Base-by-base conservation (phyloP, 2,797 vertebrate species). In the Psittacula echo region DNA sequence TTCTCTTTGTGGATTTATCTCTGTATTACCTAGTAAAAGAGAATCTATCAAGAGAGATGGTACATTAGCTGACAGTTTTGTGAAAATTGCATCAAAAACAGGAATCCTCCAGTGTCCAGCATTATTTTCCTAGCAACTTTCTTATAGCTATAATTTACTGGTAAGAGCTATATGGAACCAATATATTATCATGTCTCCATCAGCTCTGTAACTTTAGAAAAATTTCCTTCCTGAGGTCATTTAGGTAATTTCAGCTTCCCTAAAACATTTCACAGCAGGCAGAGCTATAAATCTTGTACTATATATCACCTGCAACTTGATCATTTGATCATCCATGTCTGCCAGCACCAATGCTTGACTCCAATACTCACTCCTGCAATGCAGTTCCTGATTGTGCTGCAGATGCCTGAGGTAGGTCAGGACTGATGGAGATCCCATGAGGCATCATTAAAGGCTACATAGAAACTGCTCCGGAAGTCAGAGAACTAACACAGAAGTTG, bases 121-220 rank as follows among this genome's bases (percentile, higher is more conserved):
- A 73, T 90, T 91, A 94, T 67, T 75, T 77, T 85, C 47, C 87
- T 42, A 76, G 51, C 37, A 91, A 58, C 65, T 45, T 84, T 75
- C 53, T 87, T 75, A 42, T 5, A 84, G 64, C 64, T 91, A 24
- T 75, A 74, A 89, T 90, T 87, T 78, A 87, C 78, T 71, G 71
- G 37, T 75, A 89, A 89, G 64, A 77, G 54, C 53, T 89, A 16
- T 48, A 65, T 32, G 54, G 75, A 94, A 84, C 68, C 84, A 90
- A 92, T 53, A 37, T 64, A 77, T 94, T 94, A 73, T 50, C 34
- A 29, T 18, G 20, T 17, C 85, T 81, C 71, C 61, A 85, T 75
- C 73, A 65, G 34, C 54, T 62, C 13, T 50, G 23, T 45, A 45
- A 45, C 58, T 90, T 90, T 48, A 74, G 50, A 95, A 90, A 75